Evolutionary conservation across 2,888 invertebrate species (phyloP).

Genomic region (Achlya flavicornis): DNA sequence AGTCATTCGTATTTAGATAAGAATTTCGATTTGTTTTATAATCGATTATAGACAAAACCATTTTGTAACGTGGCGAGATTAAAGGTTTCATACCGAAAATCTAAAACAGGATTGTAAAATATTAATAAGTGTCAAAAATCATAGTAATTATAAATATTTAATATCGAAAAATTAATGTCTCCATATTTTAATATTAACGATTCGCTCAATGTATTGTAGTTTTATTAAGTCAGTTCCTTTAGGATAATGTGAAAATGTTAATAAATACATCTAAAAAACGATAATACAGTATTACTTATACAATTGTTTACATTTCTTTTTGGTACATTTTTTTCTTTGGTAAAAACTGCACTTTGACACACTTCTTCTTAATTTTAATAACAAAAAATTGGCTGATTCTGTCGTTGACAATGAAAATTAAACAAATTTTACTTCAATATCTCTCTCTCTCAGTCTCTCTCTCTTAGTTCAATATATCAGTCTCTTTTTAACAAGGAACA

Average conservation of each 20-base stretch:
- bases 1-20: constrained; percentile 27
- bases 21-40: constrained; percentile 13
- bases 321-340: no score
- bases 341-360: not conserved
- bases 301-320: not conserved
- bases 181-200: constrained; percentile 29
- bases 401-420: no score
- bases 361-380: not conserved
- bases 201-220: constrained; percentile 70
- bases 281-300: constrained; percentile 20
- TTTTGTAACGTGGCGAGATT: constrained; percentile 9
- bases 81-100: not conserved
- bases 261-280: constrained; percentile 21
- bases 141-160: constrained; percentile 25
- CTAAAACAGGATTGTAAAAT: not conserved
- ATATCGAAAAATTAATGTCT: constrained; percentile 12
- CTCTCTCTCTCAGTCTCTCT: no score
- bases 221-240: constrained; percentile 75
- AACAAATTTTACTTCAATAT: no score
- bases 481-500: no score
- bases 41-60: constrained; percentile 14
- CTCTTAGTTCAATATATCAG: no score
- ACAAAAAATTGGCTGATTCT: no score
- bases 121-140: constrained; percentile 4
- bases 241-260: constrained; percentile 47